Conservation (phyloP, 2,888 invertebrate genomes). For the Saturnia japonica region DNA sequence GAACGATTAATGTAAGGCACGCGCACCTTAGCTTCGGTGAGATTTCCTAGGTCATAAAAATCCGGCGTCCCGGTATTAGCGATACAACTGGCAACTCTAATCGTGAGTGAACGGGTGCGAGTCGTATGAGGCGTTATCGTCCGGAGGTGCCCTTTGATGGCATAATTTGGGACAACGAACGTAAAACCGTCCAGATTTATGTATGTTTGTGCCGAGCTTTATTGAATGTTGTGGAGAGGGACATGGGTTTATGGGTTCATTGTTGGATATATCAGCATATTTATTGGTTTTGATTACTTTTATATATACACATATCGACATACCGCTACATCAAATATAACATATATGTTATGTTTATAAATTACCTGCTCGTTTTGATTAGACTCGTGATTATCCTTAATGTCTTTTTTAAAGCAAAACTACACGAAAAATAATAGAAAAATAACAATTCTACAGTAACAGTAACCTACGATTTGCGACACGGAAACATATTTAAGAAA, state of each 20-base stretch:
- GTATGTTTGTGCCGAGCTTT: constrained; percentile 65
- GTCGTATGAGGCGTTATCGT: constrained; percentile 43
- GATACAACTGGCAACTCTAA: constrained; percentile 26
- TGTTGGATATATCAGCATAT: constrained; percentile 35
- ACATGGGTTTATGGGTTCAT: constrained; percentile 55
- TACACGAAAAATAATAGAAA: background rate
- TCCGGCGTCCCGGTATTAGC: background rate
- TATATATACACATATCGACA: constrained; percentile 9
- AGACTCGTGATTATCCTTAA: background rate
- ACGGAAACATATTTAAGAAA: no score
- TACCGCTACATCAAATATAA: background rate
- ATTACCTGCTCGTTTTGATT: background rate
- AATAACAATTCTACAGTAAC: background rate
- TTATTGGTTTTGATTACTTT: constrained; percentile 32
- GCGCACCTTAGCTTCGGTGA: background rate
- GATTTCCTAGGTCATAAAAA: background rate
- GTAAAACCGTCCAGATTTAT: constrained; percentile 74
- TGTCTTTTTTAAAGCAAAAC: background rate
- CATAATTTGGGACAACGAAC: constrained; percentile 74
- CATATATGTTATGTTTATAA: constrained; percentile 5
- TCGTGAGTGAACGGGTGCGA: constrained; percentile 58
- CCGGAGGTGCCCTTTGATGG: constrained; percentile 73
- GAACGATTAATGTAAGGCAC: background rate
- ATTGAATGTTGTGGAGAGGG: constrained; percentile 71
- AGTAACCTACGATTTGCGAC: background rate